A percentile compares a stretch with the other conserved stretches of the same genome.
Conservation (phyloP, 2,113 vertebrate species). For the Erythrocebus patas region DNA sequence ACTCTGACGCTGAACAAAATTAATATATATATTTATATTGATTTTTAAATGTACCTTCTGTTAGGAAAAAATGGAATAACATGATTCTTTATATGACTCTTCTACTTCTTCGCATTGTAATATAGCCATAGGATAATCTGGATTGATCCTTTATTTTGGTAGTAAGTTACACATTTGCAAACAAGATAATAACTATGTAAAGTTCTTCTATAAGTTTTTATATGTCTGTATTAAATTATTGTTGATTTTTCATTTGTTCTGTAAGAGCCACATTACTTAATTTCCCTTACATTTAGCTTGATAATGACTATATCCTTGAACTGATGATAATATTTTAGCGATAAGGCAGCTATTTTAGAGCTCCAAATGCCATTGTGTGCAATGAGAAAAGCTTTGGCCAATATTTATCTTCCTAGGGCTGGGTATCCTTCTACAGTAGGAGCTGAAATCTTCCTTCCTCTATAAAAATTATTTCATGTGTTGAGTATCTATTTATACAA, state of each 20-base stretch:
- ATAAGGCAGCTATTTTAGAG: neutral
- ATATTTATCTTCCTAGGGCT: neutral
- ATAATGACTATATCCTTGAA: neutral
- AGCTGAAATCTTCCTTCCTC: neutral
- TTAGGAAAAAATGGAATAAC: neutral
- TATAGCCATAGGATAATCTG: neutral
- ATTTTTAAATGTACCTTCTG: neutral
- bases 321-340: neutral
- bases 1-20: neutral
- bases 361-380: neutral
- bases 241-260: neutral
- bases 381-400: neutral
- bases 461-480: neutral
- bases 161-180: neutral
- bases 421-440: neutral
- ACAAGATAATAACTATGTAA: neutral
- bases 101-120: neutral
- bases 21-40: neutral
- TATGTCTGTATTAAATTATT: neutral
- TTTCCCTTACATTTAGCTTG: neutral
- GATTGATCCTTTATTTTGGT: neutral
- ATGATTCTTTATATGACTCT: neutral
- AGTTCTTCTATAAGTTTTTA: neutral
- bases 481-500: neutral
- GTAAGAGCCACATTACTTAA: neutral